Evolutionary conservation across 35 echinoderm and acorn worm species (phyloP).

Genomic region (Heliocidaris erythrogramma): DNA sequence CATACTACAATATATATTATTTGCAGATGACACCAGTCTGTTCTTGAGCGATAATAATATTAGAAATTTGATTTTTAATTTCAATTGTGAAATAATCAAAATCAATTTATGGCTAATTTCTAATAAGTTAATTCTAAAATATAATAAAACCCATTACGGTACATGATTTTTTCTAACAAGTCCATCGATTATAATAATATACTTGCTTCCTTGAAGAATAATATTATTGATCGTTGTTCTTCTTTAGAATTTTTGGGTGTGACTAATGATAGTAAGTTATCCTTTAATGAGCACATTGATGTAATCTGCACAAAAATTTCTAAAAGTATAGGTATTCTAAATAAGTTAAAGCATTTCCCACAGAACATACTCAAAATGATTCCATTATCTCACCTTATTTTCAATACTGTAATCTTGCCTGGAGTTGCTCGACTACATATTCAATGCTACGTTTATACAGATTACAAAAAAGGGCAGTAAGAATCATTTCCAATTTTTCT

Average conservation of each 20-base stretch:
- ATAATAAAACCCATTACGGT: background rate
- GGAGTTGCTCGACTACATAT: no score
- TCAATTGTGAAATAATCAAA: background rate
- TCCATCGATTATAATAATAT: background rate
- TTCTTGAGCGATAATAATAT: no score
- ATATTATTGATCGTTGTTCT: background rate
- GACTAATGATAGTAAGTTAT: background rate
- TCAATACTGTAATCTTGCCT: no score
- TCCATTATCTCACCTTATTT: no score
- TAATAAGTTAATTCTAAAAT: background rate
- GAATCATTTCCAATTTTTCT: no score
- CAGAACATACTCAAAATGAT: no score
- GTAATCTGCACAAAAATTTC: background rate
- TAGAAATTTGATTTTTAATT: background rate
- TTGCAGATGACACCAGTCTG: background rate
- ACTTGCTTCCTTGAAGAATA: background rate
- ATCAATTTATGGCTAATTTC: background rate
- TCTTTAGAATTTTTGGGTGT: background rate
- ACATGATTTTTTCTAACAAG: constrained; percentile 2
- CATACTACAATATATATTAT: background rate
- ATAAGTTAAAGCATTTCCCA: no score
- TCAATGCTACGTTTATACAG: no score
- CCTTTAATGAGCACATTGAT: background rate
- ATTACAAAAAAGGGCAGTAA: no score
- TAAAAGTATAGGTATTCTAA: constrained; percentile 7